Evolutionary conservation across 2,113 vertebrate genomes (phyloP), one percentile per base, ranked within the genome.

Genomic region (Saimiri boliviensis): DNA sequence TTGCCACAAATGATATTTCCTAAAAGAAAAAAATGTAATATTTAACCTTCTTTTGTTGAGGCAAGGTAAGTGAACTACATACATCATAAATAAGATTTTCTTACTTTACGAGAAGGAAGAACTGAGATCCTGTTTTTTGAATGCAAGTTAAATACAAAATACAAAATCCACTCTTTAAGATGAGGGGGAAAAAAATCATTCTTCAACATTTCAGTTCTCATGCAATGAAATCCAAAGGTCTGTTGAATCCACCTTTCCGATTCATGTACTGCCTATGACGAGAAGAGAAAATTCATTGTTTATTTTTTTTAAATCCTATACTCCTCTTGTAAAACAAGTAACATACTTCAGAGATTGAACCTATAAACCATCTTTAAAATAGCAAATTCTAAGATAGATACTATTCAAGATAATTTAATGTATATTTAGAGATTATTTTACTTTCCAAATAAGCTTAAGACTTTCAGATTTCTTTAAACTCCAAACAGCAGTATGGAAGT

Each of bases 231-330:
- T 99, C 99, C 99, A 99, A 98, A 20, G 99, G 99, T 98, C 99
- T 99, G 99, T 99, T 99, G 98, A 99, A 99, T 93, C 99, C 99
- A 96, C 99, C 99, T 98, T 99, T 99, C 83, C 99, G 99, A 99
- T 99, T 99, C 99, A 99, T 99, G 98, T 99, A 99, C 87, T 99
- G 99, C 98, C 99, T 99, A 97, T 6, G 42, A 91, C 6, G 70
- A 32, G 40, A 82, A 93, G 54, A 97, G 56, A 95, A 95, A 70
- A 95, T 74, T 71, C 11, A 85, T 42, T 77, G 83, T 87, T 93
- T 56, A 45, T 82, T 60, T 30, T 63, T 63, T 63, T 63, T 76
- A 73, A 49, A 90, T 30, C 91, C 42, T 86, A 54, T 30, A 83
- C 21, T 89, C 20, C 19, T 89, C 16, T 93, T 66, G 77, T n/a